Conservation (phyloP, 2,888 invertebrate species). For the Pedicia rivosa region DNA sequence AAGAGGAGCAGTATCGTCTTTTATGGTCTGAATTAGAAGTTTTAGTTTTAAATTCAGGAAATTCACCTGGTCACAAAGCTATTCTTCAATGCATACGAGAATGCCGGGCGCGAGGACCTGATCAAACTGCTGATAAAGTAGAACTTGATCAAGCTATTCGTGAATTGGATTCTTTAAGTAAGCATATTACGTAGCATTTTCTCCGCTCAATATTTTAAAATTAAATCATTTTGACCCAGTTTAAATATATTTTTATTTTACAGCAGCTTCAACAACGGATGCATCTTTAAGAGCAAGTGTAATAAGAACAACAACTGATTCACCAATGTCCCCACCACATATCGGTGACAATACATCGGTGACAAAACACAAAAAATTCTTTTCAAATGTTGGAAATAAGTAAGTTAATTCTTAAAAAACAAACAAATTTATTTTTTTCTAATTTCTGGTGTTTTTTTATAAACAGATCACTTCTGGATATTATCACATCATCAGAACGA, state of each 20-base stretch:
- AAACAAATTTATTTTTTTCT: background rate
- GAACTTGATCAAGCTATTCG: conserved; percentile 42
- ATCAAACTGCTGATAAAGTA: conserved; percentile 37
- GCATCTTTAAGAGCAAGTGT: conserved; percentile 28
- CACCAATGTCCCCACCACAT: conserved; percentile 69
- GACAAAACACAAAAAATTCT: conserved; percentile 16
- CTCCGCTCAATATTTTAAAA: too few species aligned
- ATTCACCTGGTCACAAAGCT: conserved; percentile 60
- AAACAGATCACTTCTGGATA: conserved; percentile 35
- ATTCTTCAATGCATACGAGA: conserved; percentile 69
- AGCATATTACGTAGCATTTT: too few species aligned
- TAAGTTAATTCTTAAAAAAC: conserved; percentile 8
- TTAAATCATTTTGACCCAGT: too few species aligned
- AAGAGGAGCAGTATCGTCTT: conserved; percentile 81
- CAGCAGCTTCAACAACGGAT: conserved; percentile 4
- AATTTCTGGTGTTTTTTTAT: background rate
- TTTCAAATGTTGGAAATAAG: conserved; percentile 21
- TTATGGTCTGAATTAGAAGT: conserved; percentile 84
- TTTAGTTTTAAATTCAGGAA: conserved; percentile 59
- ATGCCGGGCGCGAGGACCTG: conserved; percentile 38
- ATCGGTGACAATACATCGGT: conserved; percentile 22
- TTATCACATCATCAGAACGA: conserved; percentile 36
- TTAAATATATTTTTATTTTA: too few species aligned
- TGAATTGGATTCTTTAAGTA: conserved; percentile 33
- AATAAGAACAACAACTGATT: conserved; percentile 66